phyloP scores from a whole-genome alignment of 2,113 vertebrate species.

The Aptenodytes forsteri region DNA sequence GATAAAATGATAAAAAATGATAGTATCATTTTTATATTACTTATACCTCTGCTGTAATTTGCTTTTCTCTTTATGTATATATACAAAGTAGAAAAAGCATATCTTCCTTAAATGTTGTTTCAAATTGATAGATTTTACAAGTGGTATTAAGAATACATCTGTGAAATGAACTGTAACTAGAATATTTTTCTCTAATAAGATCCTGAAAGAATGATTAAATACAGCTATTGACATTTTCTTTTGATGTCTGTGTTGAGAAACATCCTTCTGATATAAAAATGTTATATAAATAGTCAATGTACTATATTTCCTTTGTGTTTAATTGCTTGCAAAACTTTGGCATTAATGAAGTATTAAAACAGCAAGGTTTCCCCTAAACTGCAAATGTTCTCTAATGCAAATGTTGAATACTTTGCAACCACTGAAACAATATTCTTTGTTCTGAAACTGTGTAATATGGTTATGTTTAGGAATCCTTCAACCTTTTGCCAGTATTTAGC shows the following conservation, averaged over 20 bases:
- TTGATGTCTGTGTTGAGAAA: background rate
- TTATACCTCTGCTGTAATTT: background rate
- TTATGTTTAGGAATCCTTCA: constrained; percentile 53
- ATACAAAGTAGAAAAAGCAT: background rate
- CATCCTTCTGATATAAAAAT: background rate
- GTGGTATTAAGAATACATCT: background rate
- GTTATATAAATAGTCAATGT: background rate
- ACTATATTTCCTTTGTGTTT: background rate
- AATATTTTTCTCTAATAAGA: background rate
- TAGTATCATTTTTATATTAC: background rate
- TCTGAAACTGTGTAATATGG: constrained; percentile 45
- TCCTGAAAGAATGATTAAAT: background rate
- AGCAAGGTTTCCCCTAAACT: background rate
- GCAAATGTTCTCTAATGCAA: background rate
- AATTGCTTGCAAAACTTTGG: constrained; percentile 23
- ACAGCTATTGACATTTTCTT: background rate
- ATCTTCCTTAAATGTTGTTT: background rate
- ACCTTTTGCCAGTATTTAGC: constrained; percentile 26
- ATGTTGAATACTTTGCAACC: constrained; percentile 6
- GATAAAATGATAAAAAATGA: too few species aligned
- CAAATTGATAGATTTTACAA: background rate
- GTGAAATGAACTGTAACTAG: background rate
- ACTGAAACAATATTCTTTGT: constrained; percentile 43
- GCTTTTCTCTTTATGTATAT: background rate
- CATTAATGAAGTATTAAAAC: constrained; percentile 3